phyloP scores from a whole-genome alignment of 2,797 vertebrate genomes.

The Todus mexicanus region DNA sequence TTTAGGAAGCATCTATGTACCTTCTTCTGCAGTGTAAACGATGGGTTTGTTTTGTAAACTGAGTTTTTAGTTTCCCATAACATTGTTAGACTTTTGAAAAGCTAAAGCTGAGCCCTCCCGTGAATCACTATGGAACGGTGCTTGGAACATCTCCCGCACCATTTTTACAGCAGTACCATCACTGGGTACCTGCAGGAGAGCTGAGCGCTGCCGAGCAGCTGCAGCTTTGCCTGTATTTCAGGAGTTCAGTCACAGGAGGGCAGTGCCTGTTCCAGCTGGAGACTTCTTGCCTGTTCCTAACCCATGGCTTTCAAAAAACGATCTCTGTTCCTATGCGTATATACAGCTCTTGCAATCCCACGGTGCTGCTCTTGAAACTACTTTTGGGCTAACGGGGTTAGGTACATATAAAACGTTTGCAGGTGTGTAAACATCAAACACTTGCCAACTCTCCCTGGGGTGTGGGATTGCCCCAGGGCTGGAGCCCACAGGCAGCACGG shows the following conservation, averaged over 20 bases:
- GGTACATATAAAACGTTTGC: neutral
- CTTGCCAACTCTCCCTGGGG: accelerated
- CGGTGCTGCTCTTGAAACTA: neutral
- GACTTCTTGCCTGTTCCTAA: neutral
- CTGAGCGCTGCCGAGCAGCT: neutral
- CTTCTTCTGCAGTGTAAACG: too few relatives aligned
- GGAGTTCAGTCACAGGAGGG: neutral
- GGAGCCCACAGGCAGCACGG: accelerated
- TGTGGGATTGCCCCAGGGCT: too few relatives aligned
- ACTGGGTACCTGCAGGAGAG: accelerated
- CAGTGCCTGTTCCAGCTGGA: neutral
- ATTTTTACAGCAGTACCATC: accelerated
- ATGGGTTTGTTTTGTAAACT: neutral
- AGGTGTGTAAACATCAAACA: neutral
- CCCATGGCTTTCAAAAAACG: neutral
- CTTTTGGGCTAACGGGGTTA: neutral
- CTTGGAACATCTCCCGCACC: neutral
- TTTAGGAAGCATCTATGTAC: neutral
- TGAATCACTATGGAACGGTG: accelerated
- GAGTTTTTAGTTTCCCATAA: neutral
- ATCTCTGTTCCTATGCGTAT: neutral
- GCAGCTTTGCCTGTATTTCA: neutral
- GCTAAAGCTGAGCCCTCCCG: neutral
- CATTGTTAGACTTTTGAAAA: neutral
- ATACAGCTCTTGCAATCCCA: neutral